Percentiles rank a stretch among this genome's conserved stretches.
phyloP scores from a whole-genome alignment of 2,113 vertebrate genomes.

The Potamarius usumacintae region DNA sequence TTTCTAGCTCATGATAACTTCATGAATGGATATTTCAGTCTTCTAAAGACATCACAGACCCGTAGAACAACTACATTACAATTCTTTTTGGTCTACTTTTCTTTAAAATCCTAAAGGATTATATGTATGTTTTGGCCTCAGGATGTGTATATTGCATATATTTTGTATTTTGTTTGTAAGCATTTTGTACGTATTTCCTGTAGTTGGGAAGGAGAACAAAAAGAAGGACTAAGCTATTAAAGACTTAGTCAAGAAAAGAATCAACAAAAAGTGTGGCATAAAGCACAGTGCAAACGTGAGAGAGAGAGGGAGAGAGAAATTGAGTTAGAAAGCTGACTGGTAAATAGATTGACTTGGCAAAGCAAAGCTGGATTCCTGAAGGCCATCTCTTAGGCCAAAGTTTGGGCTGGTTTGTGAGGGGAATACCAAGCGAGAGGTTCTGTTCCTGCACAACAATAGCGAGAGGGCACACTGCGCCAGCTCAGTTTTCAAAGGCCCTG shows the following conservation, averaged over 20 bases:
- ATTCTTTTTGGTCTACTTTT: not conserved
- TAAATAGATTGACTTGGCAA: conserved; percentile 67
- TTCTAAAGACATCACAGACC: not conserved
- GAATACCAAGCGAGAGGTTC: conserved; percentile 72
- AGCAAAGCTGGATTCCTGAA: conserved; percentile 63
- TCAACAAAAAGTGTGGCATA: conserved; percentile 35
- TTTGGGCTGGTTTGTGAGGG: conserved; percentile 70
- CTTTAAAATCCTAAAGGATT: not conserved
- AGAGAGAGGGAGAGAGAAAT: conserved; percentile 52
- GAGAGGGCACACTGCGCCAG: conserved; percentile 67
- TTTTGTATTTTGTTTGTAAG: not conserved
- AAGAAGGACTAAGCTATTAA: conserved; percentile 15
- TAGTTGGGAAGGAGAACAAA: conserved; percentile 2
- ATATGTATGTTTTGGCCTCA: not conserved
- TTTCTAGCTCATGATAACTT: not conserved
- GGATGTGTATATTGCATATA: not conserved
- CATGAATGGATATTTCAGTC: not conserved
- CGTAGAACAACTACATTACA: not conserved
- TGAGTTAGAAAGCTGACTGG: conserved; percentile 65
- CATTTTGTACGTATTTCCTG: not conserved
- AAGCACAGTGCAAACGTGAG: conserved; percentile 10
- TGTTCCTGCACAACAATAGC: conserved; percentile 64
- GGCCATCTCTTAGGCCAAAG: conserved; percentile 70
- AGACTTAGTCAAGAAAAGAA: conserved; percentile 8
- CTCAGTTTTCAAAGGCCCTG: conserved; percentile 66